phyloP scores from a whole-genome alignment of 2,113 vertebrate species.

The Chamaea fasciata region DNA sequence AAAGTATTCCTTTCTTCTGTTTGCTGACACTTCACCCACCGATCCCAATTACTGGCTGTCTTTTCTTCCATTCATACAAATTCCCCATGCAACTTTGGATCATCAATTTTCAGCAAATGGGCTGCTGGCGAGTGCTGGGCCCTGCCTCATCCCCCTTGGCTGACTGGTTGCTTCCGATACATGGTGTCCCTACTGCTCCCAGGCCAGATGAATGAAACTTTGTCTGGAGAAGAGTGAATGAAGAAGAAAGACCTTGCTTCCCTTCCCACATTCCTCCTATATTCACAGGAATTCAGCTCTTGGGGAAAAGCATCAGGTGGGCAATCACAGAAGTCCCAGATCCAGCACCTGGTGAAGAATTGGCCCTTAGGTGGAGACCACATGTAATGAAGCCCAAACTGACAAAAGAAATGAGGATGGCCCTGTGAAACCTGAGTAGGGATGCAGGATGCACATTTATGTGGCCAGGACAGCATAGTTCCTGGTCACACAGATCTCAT shows the following conservation, averaged over 20 bases:
- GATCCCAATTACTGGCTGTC: constrained; percentile 59
- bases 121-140: neutral
- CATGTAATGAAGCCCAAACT: neutral
- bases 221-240: neutral
- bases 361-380: neutral
- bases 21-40: constrained; percentile 60
- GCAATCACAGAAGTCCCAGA: neutral
- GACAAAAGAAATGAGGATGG: neutral
- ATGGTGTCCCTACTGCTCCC: neutral
- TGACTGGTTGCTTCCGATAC: neutral
- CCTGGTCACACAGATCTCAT: neutral
- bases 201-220: constrained; percentile 15
- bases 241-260: neutral
- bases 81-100: constrained; percentile 47
- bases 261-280: neutral
- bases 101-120: constrained; percentile 51
- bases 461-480: neutral
- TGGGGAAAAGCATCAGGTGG: neutral
- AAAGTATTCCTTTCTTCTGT: constrained; percentile 57
- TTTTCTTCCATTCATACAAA: constrained; percentile 58
- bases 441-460: neutral
- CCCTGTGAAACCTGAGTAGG: neutral
- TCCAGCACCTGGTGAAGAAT: neutral
- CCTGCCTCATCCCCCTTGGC: neutral
- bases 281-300: neutral